Evolutionary conservation across 2,888 invertebrate genomes (phyloP), one percentile per base, ranked within the genome.

Genomic region (Phyllotreta cruciferae): DNA sequence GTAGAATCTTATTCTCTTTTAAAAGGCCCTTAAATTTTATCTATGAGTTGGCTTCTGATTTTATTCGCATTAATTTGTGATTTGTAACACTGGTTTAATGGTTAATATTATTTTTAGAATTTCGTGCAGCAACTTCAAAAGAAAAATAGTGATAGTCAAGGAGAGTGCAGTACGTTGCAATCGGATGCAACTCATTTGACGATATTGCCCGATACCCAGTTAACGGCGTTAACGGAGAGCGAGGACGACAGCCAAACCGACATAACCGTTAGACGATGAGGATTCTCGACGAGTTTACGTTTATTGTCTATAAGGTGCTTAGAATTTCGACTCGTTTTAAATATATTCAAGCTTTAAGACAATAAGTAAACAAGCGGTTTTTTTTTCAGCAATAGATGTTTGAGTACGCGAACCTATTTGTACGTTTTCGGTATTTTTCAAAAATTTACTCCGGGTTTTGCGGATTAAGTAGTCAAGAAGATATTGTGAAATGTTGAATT

Each of bases 81-180:
- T 24, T 24, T 24, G 4, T 3, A 24, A 4, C 24, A 24, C 24
- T 4, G 24, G 24, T 24, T n/a, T 24, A 24, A 24, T 24, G 24
- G 24, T 3, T 24, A 24, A 24, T 62, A 47, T 62, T 1, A 37
- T 61, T 80, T 81, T 13, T 82, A 92, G 91, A 90, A 90, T 75
- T 92, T 91, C 80, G 91, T 92, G 47, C 91, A 92, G 78, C 90
- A 91, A 39, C 80, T 92, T 65, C 91, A 91, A 79, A 88, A 89
- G 80, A 90, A 90, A 76, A 86, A 87, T 78, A 84, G 82, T 11
- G 85, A 84, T 63, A 79, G 79, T 13, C 80, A 78, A 37, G 86
- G 86, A 36, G 88, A 88, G 70, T 89, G 89, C 72, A 89, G 90
- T 74, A 91, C 91, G 0, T 84, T 91, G 61, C 90, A 91, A 78